phyloP scores from a whole-genome alignment of 2,113 vertebrate genomes.

The Xenotilapia flavipinnis region DNA sequence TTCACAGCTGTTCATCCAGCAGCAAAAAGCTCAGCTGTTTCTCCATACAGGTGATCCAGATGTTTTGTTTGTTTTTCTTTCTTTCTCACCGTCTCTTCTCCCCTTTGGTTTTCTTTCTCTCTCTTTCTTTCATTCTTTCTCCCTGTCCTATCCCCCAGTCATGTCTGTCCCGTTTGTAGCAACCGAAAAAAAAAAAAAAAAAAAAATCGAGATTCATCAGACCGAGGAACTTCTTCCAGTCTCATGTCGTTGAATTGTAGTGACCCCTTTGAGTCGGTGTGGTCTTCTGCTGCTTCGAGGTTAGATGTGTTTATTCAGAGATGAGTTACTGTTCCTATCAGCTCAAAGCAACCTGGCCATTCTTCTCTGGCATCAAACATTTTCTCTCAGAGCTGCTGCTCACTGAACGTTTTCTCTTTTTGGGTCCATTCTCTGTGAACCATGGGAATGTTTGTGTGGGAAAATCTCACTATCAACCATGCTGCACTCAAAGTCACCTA shows the following conservation, averaged over 20 bases:
- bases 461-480: not conserved
- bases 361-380: not conserved
- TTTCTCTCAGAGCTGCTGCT: not conserved
- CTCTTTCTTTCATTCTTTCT: too few relatives aligned
- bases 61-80: too few relatives aligned
- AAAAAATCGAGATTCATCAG: not conserved
- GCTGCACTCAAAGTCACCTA: not conserved
- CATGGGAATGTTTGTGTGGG: not conserved
- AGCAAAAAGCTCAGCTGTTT: not conserved
- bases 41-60: fast-evolving
- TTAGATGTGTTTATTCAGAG: not conserved
- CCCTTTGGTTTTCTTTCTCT: too few relatives aligned
- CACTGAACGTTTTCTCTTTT: not conserved
- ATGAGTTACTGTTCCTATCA: not conserved
- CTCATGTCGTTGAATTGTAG: not conserved
- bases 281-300: not conserved
- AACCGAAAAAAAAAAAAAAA: too few relatives aligned
- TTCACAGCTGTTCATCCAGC: not conserved
- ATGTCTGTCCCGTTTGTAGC: too few relatives aligned
- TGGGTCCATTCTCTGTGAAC: not conserved
- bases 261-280: not conserved
- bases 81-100: too few relatives aligned
- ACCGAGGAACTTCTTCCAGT: not conserved
- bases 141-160: too few relatives aligned
- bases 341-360: not conserved